Evolutionary conservation across 2,797 vertebrate genomes (phyloP).

Genomic region (Bryconaethiops microstoma): DNA sequence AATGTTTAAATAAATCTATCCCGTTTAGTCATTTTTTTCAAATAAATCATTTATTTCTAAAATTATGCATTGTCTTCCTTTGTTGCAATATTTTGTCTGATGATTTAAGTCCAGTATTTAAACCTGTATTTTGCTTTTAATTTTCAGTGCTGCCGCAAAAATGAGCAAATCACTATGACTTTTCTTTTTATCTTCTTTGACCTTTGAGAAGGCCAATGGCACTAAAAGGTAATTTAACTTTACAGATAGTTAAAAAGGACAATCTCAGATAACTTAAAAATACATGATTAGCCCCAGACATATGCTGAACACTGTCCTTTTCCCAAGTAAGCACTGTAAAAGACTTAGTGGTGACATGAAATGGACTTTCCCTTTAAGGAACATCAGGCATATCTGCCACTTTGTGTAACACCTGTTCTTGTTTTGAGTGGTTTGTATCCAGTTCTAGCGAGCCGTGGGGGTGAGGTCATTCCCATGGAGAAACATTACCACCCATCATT

Average conservation of each 20-base stretch:
- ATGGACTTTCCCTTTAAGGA: neutral
- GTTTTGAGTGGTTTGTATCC: conserved; percentile 5
- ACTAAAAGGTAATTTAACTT: neutral
- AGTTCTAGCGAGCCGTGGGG: neutral
- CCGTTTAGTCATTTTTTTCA: neutral
- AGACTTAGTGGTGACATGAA: neutral
- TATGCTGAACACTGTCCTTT: neutral
- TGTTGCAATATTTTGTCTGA: neutral
- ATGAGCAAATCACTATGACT: neutral
- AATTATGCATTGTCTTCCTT: neutral
- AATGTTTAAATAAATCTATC: neutral
- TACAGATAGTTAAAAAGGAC: neutral
- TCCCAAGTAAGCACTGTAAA: neutral
- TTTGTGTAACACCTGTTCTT: neutral
- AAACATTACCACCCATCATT: conserved; percentile 23
- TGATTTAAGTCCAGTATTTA: too few species aligned
- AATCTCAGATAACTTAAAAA: neutral
- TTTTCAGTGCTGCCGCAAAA: neutral
- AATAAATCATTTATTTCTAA: neutral
- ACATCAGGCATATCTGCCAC: neutral
- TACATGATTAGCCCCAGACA: neutral
- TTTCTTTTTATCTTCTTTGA: neutral
- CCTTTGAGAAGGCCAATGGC: neutral
- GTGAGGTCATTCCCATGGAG: neutral
- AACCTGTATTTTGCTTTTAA: too few species aligned